phyloP scores from a whole-genome alignment of 2,888 invertebrate species.

The Patella depressa region DNA sequence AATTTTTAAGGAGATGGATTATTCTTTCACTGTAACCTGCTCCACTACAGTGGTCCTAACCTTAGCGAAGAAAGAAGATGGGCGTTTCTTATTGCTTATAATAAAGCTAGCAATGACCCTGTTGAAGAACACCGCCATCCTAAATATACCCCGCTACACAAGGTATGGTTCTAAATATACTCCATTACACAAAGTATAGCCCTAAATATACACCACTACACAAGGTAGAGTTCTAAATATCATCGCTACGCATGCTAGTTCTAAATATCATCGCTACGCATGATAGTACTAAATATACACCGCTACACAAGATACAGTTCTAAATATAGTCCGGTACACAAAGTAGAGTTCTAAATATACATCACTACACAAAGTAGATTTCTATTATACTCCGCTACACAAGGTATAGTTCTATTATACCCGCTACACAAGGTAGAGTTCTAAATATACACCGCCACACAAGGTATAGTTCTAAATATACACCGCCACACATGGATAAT shows the following conservation, averaged over 20 bases:
- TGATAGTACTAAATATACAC: too few relatives aligned
- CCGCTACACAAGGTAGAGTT: too few relatives aligned
- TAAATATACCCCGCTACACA: conserved; percentile 59
- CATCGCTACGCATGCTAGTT: too few relatives aligned
- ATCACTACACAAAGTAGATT: conserved; percentile 44
- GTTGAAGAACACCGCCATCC: conserved; percentile 63
- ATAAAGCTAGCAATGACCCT: conserved; percentile 62
- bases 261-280: too few relatives aligned
- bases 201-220: background rate
- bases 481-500: background rate
- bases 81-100: conserved; percentile 63
- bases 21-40: conserved; percentile 64
- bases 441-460: conserved; percentile 44
- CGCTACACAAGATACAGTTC: too few relatives aligned
- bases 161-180: conserved; percentile 61
- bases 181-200: background rate
- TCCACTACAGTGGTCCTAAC: conserved; percentile 63
- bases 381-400: conserved; percentile 41
- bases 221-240: background rate
- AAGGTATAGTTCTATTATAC: conserved; percentile 39
- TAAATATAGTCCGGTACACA: too few relatives aligned
- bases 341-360: too few relatives aligned
- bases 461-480: conserved; percentile 45
- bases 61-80: conserved; percentile 62
- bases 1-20: conserved; percentile 59